Evolutionary conservation across 2,888 invertebrate species (phyloP), one percentile per base, ranked within the genome.

Genomic region (Hipparchia sbordonii): DNA sequence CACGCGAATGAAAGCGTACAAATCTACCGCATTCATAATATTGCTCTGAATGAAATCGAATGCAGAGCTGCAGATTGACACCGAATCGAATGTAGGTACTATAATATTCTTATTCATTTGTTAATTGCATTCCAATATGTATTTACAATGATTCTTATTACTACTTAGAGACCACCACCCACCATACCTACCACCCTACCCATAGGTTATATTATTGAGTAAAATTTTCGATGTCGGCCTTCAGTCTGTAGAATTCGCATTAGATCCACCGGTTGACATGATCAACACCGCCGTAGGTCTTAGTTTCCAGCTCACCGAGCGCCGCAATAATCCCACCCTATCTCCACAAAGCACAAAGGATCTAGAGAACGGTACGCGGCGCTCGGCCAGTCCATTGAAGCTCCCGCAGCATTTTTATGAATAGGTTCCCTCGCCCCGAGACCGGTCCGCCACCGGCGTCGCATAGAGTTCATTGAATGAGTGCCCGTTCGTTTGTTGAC

Each of bases 381-480:
- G 60, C 62, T 62, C 62, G 46, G 81, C 83, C 83, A 79, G 84
- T 83, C 87, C 91, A 91, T 91, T 92, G 87, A 91, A 89, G 82
- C 84, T 84, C 86, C 84, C 88, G 89, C 87, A 87, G 90, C 88
- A 87, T 89, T 91, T 91, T 90, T 92, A 92, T 93, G 92, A 92
- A 93, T 93, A 92, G 81, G 76, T 78, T 75, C 76, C 87, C 76
- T 86, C 82, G 83, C 82, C 80, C 82, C 82, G 81, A 81, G 89
- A 89, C 91, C 92, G 91, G 89, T 89, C 88, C 86, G 88, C 88
- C 89, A 86, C 87, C 88, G 87, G 85, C 88, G 89, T 82, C 84
- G 89, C 87, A 85, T 82, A 85, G 92, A 87, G 92, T 93, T 93
- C 92, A 93, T 89, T 92, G 92, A 91, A 91, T 92, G 91, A 89